These are phyloP conservation scores for Lithobius niger DNA, from an alignment of 1,140 invertebrate genomes.

Conservation along the genomic window DNA sequence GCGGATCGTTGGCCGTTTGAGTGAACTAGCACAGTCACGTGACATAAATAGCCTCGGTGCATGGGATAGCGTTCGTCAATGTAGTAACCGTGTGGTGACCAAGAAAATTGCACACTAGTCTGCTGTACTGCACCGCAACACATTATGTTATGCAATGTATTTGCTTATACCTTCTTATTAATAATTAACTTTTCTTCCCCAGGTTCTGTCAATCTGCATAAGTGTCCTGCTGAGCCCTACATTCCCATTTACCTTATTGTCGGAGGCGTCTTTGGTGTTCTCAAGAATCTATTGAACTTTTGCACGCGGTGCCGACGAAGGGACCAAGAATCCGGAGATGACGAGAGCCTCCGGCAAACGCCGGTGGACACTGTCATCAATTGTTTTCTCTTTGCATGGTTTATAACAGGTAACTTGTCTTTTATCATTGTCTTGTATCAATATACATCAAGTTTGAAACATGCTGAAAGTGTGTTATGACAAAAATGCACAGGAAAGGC, in stretches of 20 bases:
- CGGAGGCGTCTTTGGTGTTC: constrained; percentile 45
- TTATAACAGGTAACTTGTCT: constrained; percentile 42
- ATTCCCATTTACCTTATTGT: constrained; percentile 56
- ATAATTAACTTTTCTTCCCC: constrained; percentile 9
- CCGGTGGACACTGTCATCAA: constrained; percentile 44
- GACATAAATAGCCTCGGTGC: too few relatives aligned
- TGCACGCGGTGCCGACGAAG: constrained; percentile 36
- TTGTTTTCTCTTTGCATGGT: constrained; percentile 52
- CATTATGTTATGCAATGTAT: too few relatives aligned
- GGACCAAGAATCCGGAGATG: constrained; percentile 39
- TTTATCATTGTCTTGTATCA: not conserved
- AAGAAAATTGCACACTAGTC: too few relatives aligned
- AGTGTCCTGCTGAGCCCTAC: constrained; percentile 49
- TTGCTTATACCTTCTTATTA: too few relatives aligned
- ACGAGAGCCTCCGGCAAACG: constrained; percentile 39
- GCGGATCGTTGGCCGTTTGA: too few relatives aligned
- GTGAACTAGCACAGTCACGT: too few relatives aligned
- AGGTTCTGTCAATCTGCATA: constrained; percentile 44
- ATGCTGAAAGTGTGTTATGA: too few relatives aligned
- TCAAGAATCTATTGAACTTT: constrained; percentile 46
- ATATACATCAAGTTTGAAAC: not conserved
- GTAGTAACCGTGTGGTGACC: too few relatives aligned
- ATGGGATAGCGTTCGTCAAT: too few relatives aligned
- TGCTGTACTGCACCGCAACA: too few relatives aligned
- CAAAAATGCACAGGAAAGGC: too few relatives aligned